A percentile compares a stretch with the other conserved stretches of the same genome.
Evolutionary conservation across 1,140 invertebrate species (phyloP).

Genomic region (Bombus waltoni): DNA sequence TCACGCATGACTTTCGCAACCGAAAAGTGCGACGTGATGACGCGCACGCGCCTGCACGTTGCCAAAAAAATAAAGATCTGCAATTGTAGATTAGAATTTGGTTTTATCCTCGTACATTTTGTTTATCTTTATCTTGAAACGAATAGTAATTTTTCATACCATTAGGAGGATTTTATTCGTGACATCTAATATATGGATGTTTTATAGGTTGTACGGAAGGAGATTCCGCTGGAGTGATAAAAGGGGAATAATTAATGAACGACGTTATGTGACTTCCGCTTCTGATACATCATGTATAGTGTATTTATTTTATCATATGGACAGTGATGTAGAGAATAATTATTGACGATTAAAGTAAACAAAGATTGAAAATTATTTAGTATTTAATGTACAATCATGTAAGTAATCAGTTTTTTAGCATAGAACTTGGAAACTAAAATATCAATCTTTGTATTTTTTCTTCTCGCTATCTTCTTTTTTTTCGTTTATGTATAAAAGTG

Average conservation of each 20-base stretch:
- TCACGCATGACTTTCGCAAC: constrained; percentile 46
- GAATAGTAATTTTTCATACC: background rate
- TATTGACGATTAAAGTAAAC: constrained; percentile 29
- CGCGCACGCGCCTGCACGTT: background rate
- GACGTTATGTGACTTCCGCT: constrained; percentile 9
- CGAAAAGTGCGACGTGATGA: constrained; percentile 26
- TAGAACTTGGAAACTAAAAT: background rate
- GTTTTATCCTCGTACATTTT: background rate
- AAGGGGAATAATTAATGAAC: constrained; percentile 1
- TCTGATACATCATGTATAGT: constrained; percentile 37
- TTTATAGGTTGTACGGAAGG: constrained; percentile 77
- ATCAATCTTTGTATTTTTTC: constrained; percentile 10
- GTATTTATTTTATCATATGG: constrained; percentile 57
- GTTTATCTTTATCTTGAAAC: too few species aligned
- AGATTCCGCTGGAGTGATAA: constrained; percentile 79
- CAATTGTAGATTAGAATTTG: background rate
- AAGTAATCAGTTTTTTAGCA: background rate
- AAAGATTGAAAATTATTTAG: constrained; percentile 38
- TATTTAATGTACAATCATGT: constrained; percentile 38
- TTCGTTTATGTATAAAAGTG: background rate
- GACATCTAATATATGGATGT: background rate
- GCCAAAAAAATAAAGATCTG: background rate
- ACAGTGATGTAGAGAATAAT: constrained; percentile 49
- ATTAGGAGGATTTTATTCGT: background rate
- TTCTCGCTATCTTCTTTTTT: background rate